Percentiles rank a stretch among this genome's conserved stretches.
These are phyloP conservation scores for Drosophila dunni DNA, from an alignment of 1,140 invertebrate genomes.

Conservation along the genomic window DNA sequence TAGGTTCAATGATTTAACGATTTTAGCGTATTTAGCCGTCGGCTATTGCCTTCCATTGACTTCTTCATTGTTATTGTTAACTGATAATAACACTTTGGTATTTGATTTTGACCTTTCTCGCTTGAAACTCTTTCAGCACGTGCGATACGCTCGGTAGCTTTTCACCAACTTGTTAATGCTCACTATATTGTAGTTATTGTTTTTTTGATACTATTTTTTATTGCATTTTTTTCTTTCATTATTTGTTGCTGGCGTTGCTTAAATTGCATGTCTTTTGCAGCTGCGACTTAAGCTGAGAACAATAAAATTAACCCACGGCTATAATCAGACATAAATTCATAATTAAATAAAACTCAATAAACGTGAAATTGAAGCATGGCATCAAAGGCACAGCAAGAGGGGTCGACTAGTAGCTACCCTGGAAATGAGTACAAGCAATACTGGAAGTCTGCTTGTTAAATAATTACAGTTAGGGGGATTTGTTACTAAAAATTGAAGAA, in stretches of 20 bases:
- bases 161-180: constrained; percentile 35
- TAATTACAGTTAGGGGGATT: background rate
- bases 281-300: constrained; percentile 33
- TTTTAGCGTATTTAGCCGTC: background rate
- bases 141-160: constrained; percentile 51
- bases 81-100: constrained; percentile 28
- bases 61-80: constrained; percentile 12
- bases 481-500: background rate
- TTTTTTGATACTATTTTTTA: background rate
- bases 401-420: constrained; percentile 1
- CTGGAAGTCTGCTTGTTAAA: background rate
- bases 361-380: constrained; percentile 48
- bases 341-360: constrained; percentile 54
- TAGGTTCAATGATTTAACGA: no score
- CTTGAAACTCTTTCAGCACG: constrained; percentile 47
- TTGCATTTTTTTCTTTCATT: constrained; percentile 5
- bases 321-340: constrained; percentile 57
- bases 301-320: constrained; percentile 32
- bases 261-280: constrained; percentile 45
- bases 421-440: background rate
- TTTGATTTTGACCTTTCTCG: constrained; percentile 56
- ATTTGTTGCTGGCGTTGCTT: background rate
- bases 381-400: background rate
- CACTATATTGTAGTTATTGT: constrained; percentile 15
- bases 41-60: background rate